Evolutionary conservation across 2,888 invertebrate genomes (phyloP).

Genomic region (Periphyllus acericola): DNA sequence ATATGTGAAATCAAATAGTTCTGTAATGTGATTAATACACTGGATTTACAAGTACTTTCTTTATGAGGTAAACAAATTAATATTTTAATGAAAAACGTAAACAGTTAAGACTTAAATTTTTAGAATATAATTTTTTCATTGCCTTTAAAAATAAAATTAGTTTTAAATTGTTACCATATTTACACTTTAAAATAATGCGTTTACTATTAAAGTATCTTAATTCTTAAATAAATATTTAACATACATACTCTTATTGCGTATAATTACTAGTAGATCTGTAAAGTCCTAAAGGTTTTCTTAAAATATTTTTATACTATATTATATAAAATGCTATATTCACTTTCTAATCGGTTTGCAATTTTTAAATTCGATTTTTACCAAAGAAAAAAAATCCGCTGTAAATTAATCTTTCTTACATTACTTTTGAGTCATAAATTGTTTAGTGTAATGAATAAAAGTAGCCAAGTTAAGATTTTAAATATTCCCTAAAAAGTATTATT

Average conservation of each 20-base stretch:
- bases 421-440: no score
- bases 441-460: no score
- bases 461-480: no score
- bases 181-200: not conserved
- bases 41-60: constrained; percentile 5
- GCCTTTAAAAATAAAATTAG: not conserved
- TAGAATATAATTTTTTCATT: not conserved
- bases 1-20: not conserved
- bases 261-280: no score
- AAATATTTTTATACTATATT: no score
- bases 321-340: no score
- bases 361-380: no score
- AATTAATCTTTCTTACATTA: no score
- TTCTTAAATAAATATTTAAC: not conserved
- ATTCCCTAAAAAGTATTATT: no score
- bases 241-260: not conserved
- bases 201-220: not conserved
- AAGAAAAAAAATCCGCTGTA: no score
- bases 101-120: not conserved
- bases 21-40: constrained; percentile 24
- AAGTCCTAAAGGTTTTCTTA: no score
- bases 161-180: not conserved
- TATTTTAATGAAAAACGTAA: not conserved
- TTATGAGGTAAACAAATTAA: constrained; percentile 22
- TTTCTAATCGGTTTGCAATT: no score